A percentile compares a stretch with the other conserved stretches of the same genome.
Conservation (phyloP, 2,888 invertebrate genomes). For the Trichogramma dendrolimi region DNA sequence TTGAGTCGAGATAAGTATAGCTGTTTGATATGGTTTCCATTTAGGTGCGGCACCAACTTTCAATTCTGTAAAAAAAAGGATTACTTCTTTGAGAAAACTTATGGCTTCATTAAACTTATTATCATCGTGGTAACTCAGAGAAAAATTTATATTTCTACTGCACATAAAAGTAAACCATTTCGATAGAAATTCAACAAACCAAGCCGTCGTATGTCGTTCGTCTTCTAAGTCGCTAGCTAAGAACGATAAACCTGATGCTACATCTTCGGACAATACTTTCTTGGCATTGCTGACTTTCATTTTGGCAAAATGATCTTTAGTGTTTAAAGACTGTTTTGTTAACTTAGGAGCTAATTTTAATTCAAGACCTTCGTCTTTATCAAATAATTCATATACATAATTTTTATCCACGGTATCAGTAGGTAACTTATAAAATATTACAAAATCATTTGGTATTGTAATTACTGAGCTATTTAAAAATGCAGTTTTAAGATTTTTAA, state of each 20-base stretch:
- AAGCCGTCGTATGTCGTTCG: not conserved
- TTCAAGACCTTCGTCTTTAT: not conserved
- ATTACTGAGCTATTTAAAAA: not conserved
- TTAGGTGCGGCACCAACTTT: not conserved
- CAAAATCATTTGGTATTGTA: not conserved
- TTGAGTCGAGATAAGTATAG: not conserved
- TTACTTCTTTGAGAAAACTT: not conserved
- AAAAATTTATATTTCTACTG: not conserved
- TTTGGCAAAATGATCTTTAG: not conserved
- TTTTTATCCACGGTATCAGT: not conserved
- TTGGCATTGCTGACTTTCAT: not conserved
- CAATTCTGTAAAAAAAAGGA: not conserved
- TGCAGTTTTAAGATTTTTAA: not conserved
- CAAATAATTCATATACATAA: not conserved
- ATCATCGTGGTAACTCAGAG: not conserved
- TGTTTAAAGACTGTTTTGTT: not conserved
- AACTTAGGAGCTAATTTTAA: not conserved
- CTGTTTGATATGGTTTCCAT: not conserved
- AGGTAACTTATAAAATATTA: not conserved
- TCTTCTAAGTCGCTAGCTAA: not conserved
- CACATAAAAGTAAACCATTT: not conserved
- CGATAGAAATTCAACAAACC: not conserved
- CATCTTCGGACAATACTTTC: not conserved
- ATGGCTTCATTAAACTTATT: not conserved
- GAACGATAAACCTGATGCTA: not conserved